Evolutionary conservation across 2,113 vertebrate species (phyloP), one percentile per base, ranked within the genome.

Genomic region (Larimichthys crocea): DNA sequence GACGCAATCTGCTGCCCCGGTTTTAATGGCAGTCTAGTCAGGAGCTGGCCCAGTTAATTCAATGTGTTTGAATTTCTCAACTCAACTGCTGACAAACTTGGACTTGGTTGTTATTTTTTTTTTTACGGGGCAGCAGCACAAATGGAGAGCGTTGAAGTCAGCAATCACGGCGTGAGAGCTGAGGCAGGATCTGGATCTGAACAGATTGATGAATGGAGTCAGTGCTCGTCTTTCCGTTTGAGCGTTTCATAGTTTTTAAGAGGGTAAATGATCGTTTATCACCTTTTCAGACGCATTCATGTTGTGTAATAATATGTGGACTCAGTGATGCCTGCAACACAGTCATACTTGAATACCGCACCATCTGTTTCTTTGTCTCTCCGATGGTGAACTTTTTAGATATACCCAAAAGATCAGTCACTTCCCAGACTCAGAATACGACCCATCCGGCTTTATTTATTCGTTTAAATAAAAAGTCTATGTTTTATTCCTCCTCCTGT

Each of bases 1-100:
- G 84, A 87, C 26, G 71, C 88, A 90, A 86, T 90, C 88, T 90
- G 88, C 81, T 85, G 79, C 71, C 83, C 86, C 1, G 62, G 83
- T 7, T 88, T 86, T 74, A 87, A 85, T 62, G 55, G 88, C 82
- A 74, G 72, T 76, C 87, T 70, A 61, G 82, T 91, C 83, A 1
- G 8, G 63, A 76, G 65, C 83, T 59, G 79, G 81, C 66, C 70
- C 67, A 60, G 55, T 88, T 76, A 61, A 84, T 74, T 88, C 84
- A 77, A 44, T 79, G 80, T 74, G 85, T 83, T 66, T 83, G 74
- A 78, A 67, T 86, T 86, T 83, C 82, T 70, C 86, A 73, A 78
- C 60, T 78, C 62, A 7, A 75, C 66, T 84, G 79, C 79, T 70
- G 79, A 83, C 68, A 69, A 86, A 88, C 35, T 70, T 67, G 55